Conservation (phyloP, 2,113 vertebrate species). For the Plecotus auritus region DNA sequence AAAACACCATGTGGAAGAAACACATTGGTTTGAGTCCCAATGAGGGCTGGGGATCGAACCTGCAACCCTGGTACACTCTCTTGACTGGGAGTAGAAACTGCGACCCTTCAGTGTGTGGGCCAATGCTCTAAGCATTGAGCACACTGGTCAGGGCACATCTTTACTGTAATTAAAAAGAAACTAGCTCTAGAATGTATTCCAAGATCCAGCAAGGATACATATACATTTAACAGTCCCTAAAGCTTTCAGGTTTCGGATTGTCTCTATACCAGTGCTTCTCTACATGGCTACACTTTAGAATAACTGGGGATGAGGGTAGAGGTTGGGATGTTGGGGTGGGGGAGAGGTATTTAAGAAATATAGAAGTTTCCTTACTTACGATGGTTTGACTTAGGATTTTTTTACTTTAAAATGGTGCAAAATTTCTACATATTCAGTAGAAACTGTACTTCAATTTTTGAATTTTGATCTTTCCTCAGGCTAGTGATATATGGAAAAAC, state of each 20-base stretch:
- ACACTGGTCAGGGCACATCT: too few relatives aligned
- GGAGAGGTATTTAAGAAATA: background rate
- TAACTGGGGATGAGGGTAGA: background rate
- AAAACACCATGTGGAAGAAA: too few relatives aligned
- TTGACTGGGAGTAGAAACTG: too few relatives aligned
- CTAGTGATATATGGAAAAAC: background rate
- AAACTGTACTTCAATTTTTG: background rate
- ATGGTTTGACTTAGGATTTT: background rate
- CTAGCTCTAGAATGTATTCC: background rate
- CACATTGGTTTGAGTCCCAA: too few relatives aligned
- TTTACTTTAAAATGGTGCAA: background rate
- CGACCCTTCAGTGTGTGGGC: too few relatives aligned
- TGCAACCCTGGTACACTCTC: too few relatives aligned
- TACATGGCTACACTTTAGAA: background rate
- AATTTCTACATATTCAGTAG: background rate
- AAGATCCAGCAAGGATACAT: background rate
- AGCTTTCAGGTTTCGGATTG: background rate
- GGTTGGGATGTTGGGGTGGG: background rate
- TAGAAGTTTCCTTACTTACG: background rate
- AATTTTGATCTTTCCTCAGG: background rate
- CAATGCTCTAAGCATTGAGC: too few relatives aligned
- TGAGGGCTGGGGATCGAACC: too few relatives aligned
- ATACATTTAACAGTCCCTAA: background rate
- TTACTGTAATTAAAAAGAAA: slow-evolving; percentile 41
- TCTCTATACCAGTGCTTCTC: background rate